Base-by-base conservation (phyloP, 2,113 vertebrate species). In the Coturnix japonica region DNA sequence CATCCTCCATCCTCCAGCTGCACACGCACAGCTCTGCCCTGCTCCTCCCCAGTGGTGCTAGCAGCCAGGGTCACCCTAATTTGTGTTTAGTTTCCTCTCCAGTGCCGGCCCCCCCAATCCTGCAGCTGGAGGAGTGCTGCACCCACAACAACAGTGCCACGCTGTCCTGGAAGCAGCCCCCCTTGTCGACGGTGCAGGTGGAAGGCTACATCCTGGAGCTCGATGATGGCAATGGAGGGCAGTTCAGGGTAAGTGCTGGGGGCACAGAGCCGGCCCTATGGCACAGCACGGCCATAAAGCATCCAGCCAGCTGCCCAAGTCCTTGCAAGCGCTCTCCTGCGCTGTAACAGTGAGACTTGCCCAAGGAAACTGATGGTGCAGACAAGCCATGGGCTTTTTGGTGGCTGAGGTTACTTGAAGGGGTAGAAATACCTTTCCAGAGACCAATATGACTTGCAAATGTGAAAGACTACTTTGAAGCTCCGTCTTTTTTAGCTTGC, bases 171-270 rank as follows among this genome's bases (percentile, higher is more conserved):
- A 99, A 99, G 95, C 99, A 99, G 97, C 99, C 99, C 0, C 99
- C 99, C 4, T 97, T 99, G 88, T 99, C 99, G 23, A 98, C 98
- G 6, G 98, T 99, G 92, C 96, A 97, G 39, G 99, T 98, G 23
- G 99, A 99, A 2, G 99, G 99, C 2, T 99, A 99, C 96, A 99
- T 99, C 93, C 97, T 99, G 89, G 99, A 99, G 97, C 98, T 99
- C 85, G 99, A 99, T 8, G 99, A 99, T 2, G 99, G 99, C 71
- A 99, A 97, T 5, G 99, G 98, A 1, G 99, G 99, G 31, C 99
- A 98, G 69, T 99, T 99, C 97, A 98, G 99, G 98, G 99, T 99
- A 92, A 61, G 99, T 94, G 64, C 26, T 59, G 0, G 5, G 41
- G 7, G 39, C 56, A 3, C 0, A 1, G n/a, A 57, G 19, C 49